phyloP scores from a whole-genome alignment of 2,113 vertebrate genomes.

The Brachyistius frenatus region DNA sequence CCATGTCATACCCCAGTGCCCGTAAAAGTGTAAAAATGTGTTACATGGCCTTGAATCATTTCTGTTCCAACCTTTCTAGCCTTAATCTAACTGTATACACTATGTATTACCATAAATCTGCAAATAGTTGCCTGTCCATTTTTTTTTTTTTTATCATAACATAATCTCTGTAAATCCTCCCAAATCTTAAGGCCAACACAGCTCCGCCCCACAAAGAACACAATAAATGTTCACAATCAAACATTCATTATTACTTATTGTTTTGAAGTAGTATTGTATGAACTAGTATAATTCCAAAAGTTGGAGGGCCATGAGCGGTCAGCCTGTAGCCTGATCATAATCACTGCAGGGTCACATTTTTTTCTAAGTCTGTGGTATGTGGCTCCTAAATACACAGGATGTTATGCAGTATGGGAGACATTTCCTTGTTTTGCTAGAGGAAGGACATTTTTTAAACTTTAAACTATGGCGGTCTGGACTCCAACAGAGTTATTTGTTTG shows the following conservation, averaged over 20 bases:
- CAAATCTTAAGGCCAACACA: background rate
- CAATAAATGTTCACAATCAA: conserved; percentile 16
- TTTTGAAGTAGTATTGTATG: background rate
- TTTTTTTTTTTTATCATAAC: background rate
- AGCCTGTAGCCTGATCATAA: conserved; percentile 43
- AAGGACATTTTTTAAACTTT: conserved; percentile 44
- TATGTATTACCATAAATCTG: background rate
- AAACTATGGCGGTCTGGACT: background rate
- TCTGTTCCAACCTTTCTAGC: background rate
- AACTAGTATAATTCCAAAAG: conserved; percentile 29
- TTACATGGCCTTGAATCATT: conserved; percentile 5
- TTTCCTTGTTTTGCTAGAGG: conserved; percentile 72
- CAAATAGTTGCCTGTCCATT: conserved; percentile 12
- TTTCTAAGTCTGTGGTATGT: conserved; percentile 55
- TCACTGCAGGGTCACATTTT: conserved; percentile 59
- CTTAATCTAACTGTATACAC: conserved; percentile 7
- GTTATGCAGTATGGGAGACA: conserved; percentile 68
- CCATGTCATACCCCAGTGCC: conserved; percentile 18
- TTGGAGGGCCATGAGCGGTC: conserved; percentile 30
- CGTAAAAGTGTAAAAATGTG: background rate
- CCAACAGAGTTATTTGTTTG: conserved; percentile 4
- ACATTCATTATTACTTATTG: background rate
- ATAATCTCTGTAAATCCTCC: conserved; percentile 25
- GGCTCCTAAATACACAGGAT: conserved; percentile 73
- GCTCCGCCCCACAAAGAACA: conserved; percentile 11